Evolutionary conservation across 2,888 invertebrate genomes (phyloP), one percentile per base, ranked within the genome.

Genomic region (Drosophila putrida): DNA sequence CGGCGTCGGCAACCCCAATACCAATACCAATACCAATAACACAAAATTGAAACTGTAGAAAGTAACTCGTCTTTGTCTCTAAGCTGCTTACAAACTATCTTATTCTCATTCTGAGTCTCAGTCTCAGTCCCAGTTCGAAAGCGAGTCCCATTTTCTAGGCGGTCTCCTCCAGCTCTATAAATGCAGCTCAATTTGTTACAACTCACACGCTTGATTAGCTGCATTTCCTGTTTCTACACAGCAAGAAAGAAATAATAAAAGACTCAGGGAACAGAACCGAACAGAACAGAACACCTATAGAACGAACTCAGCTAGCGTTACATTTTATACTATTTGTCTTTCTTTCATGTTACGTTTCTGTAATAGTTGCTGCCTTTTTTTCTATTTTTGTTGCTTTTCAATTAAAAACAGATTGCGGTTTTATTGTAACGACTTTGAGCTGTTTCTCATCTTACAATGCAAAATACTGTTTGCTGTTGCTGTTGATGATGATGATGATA

Each of bases 321-420:
- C 27, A 41, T 20, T 58, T 63, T 35, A 46, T 20, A 13, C 25
- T 28, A 13, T 39, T 31, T 33, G 15, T 61, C 8, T 43, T 47
- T 61, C 41, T 15, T n/a, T n/a, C 6, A n/a, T n/a, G n/a, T n/a
- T n/a, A n/a, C n/a, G n/a, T 39, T 44, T 28, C 13, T 6, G 11
- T 13, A 6, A 9, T 55, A 15, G 27, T 6, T 43, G 11, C 3
- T 43, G 11, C 15, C 27, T 55, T 33, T 27, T 38, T 36, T 33
- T 11, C 44, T 15, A 47, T 27, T 55, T 41, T 36, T 25, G 39
- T 27, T 33, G 25, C 9, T 65, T 76, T 82, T 83, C 77, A 86
- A 83, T 88, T 83, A 71, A 80, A 82, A 83, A 77, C 82, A 55
- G 78, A 67, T 83, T 83, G 83, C 89, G 89, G 83, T 83, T 83